A percentile compares a stretch with the other conserved stretches of the same genome.
These are phyloP conservation scores for Rhinatrema bivittatum DNA, from an alignment of 2,797 vertebrate species.

Conservation along the genomic window DNA sequence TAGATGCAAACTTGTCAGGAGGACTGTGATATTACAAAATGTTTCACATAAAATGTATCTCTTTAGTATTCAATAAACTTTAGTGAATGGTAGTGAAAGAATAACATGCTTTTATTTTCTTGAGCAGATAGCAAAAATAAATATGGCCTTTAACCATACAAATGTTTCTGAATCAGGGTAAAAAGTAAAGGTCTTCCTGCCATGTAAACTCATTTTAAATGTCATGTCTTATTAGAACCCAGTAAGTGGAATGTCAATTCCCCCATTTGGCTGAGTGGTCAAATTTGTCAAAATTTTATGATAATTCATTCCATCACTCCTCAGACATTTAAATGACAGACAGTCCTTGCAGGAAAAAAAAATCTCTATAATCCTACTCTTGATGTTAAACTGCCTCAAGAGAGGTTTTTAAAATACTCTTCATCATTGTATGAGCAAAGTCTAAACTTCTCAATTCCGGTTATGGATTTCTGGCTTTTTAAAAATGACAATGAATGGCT, in stretches of 20 bases:
- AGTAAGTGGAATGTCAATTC: conserved; percentile 66
- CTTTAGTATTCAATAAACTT: conserved; percentile 23
- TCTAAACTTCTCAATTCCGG: conserved; percentile 62
- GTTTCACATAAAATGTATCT: too few relatives aligned
- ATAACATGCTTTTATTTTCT: conserved; percentile 19
- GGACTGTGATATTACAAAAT: too few relatives aligned
- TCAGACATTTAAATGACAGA: conserved; percentile 85
- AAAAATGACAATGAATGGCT: too few relatives aligned
- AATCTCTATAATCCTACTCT: conserved; percentile 73
- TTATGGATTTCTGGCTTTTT: conserved; percentile 48
- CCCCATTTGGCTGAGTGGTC: conserved; percentile 65
- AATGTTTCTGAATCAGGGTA: conserved; percentile 57
- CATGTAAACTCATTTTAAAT: conserved; percentile 85
- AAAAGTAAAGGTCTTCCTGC: conserved; percentile 67
- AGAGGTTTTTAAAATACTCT: conserved; percentile 76
- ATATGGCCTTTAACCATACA: conserved; percentile 20
- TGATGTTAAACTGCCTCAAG: conserved; percentile 80
- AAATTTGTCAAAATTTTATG: conserved; percentile 92
- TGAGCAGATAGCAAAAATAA: conserved; percentile 13
- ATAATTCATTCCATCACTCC: conserved; percentile 89
- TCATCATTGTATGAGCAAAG: conserved; percentile 60
- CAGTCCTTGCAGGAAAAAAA: conserved; percentile 36
- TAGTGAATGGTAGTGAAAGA: too few relatives aligned
- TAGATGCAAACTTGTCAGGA: too few relatives aligned
- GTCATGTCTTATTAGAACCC: conserved; percentile 80